Conservation (phyloP, 2,113 vertebrate species). For the Sinocyclocheilus rhinocerous region DNA sequence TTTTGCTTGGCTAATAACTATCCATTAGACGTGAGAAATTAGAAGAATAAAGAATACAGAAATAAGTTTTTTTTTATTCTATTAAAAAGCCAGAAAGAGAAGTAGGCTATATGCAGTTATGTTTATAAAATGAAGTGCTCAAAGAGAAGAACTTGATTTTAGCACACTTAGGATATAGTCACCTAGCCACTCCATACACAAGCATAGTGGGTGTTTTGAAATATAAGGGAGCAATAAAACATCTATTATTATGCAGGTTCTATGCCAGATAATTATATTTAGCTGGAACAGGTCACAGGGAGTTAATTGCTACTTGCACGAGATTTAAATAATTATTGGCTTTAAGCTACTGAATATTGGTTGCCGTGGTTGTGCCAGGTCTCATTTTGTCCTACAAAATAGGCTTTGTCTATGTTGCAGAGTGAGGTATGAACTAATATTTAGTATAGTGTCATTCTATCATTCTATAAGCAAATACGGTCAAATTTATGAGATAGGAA, state of each 20-base stretch:
- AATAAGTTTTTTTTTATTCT: background rate
- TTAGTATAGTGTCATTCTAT: background rate
- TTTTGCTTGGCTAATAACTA: constrained; percentile 7
- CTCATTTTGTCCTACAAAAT: constrained; percentile 16
- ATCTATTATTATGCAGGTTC: constrained; percentile 56
- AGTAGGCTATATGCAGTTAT: background rate
- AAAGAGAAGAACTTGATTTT: background rate
- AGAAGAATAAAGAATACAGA: background rate
- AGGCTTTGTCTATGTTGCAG: background rate
- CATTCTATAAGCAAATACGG: background rate
- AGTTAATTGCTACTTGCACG: constrained; percentile 66
- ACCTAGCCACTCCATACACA: constrained; percentile 41
- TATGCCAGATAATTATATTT: constrained; percentile 65
- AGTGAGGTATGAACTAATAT: background rate
- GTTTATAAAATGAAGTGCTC: background rate
- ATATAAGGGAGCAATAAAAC: constrained; percentile 57
- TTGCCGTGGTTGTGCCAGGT: constrained; percentile 28
- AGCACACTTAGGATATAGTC: constrained; percentile 6
- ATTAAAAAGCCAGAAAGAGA: background rate
- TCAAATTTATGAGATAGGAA: background rate
- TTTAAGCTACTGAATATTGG: constrained; percentile 53
- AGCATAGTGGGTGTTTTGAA: constrained; percentile 48
- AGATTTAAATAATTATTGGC: constrained; percentile 62
- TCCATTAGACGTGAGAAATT: background rate
- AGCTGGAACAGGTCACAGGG: constrained; percentile 58